Evolutionary conservation across 2,888 invertebrate genomes (phyloP).

Genomic region (Dryadula phaetusa): DNA sequence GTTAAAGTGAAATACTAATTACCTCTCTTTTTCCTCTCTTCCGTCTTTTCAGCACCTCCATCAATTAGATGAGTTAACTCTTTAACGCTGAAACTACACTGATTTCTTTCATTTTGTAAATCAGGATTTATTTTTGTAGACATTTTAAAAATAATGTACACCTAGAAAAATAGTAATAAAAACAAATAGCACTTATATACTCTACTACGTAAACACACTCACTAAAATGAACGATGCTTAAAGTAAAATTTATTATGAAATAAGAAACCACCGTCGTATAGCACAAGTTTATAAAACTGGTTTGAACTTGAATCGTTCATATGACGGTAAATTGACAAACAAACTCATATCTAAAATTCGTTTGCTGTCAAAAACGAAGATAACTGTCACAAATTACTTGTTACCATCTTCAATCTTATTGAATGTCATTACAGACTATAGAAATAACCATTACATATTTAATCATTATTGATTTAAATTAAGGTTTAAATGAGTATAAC

Average conservation of each 20-base stretch:
- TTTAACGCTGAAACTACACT: conserved; percentile 88
- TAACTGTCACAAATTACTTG: no score
- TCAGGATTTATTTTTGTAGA: conserved; percentile 85
- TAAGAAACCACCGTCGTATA: neutral
- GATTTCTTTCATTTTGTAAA: conserved; percentile 88
- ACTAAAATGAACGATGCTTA: conserved; percentile 2
- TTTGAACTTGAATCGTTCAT: neutral
- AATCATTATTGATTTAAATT: no score
- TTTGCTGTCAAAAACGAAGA: neutral
- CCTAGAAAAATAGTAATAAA: neutral
- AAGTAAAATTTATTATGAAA: neutral
- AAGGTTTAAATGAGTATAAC: no score
- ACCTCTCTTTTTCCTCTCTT: conserved; percentile 85
- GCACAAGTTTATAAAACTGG: conserved; percentile 7
- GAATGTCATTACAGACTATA: no score
- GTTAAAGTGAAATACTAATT: conserved; percentile 32
- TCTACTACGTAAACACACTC: conserved; percentile 23
- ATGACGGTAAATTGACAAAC: neutral
- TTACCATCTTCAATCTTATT: no score
- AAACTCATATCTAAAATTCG: neutral
- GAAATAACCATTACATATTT: no score
- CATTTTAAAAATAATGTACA: conserved; percentile 17
- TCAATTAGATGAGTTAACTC: conserved; percentile 92
- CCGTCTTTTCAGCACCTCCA: conserved; percentile 90
- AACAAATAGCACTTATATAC: conserved; percentile 15